Evolutionary conservation across 1,140 invertebrate species (phyloP), one percentile per base, ranked within the genome.

Genomic region (Caenorhabditis tropicalis): DNA sequence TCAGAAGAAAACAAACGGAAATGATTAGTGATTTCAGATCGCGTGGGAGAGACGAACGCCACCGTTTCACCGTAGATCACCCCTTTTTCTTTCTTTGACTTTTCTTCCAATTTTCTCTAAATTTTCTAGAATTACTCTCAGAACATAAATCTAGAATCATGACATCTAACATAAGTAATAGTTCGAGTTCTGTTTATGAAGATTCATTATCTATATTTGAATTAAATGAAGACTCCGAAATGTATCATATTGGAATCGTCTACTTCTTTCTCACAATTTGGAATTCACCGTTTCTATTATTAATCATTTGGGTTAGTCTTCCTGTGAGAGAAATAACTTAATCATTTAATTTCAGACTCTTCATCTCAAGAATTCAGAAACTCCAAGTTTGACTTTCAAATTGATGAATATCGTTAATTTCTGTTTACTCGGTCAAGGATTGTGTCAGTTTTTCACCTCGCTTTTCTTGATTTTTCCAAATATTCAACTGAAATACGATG

Each of bases 391-490:
- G 53, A 27, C 53, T 9, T 56, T 65, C 29, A 33, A n/a, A 36
- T 36, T 65, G 15, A 65, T 65, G 58, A 65, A 65, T 65, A 65
- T 65, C 1, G 16, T 65, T n/a, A 65, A 65, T 16, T 33, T 65
- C 7, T 65, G 58, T 16, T 16, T 65, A n/a, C 58, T 65, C n/a
- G 58, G 58, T 7, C 58, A 65, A 65, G 58, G 58, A 65, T 19
- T 65, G 6, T 29, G 58, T 15, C 58, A 65, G 16, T 33, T 33
- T 4, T 15, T 65, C 12, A 65, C 58, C 36, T 65, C 31, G n/a
- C 58, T 31, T 19, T 12, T n/a, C 19, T 19, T 65, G 0, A 65
- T 65, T 33, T 65, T 65, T 36, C 58, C 58, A 33, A 65, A 65
- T 33, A 33, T 65, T 5, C 12, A n/a, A 9, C 19, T 19, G 7